A percentile compares a stretch with the other conserved stretches of the same genome.
These are phyloP conservation scores for Microplitis mediator DNA, from an alignment of 1,140 invertebrate genomes.

Conservation along the genomic window DNA sequence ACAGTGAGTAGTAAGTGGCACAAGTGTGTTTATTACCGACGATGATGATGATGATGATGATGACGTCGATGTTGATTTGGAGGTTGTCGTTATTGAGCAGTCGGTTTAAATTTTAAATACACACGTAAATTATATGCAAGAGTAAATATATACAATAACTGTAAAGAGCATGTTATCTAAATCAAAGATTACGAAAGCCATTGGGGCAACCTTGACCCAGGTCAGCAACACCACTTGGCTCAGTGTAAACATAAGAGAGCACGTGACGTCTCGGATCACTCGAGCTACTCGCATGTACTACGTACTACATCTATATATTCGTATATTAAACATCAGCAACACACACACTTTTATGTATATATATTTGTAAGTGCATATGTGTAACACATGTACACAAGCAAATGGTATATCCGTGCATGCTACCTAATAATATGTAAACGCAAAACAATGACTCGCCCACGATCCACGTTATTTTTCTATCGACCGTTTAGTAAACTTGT, in stretches of 20 bases:
- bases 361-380: neutral
- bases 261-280: conserved; percentile 18
- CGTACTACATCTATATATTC: neutral
- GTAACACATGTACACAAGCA: too few relatives aligned
- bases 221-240: conserved; percentile 30
- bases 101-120: neutral
- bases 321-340: neutral
- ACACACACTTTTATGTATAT: neutral
- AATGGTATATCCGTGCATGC: neutral
- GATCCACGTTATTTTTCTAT: neutral
- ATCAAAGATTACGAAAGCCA: conserved; percentile 45
- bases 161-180: conserved; percentile 31
- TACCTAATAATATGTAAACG: neutral
- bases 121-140: neutral
- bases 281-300: neutral
- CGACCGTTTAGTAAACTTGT: neutral
- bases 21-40: too few relatives aligned
- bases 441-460: conserved; percentile 22
- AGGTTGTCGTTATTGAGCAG: too few relatives aligned
- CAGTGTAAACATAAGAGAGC: conserved; percentile 19
- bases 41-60: too few relatives aligned
- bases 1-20: too few relatives aligned
- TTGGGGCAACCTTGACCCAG: conserved; percentile 47
- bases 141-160: neutral
- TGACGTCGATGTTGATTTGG: too few relatives aligned